phyloP scores from a whole-genome alignment of 2,888 invertebrate genomes.

The Margaritifera margaritifera region DNA sequence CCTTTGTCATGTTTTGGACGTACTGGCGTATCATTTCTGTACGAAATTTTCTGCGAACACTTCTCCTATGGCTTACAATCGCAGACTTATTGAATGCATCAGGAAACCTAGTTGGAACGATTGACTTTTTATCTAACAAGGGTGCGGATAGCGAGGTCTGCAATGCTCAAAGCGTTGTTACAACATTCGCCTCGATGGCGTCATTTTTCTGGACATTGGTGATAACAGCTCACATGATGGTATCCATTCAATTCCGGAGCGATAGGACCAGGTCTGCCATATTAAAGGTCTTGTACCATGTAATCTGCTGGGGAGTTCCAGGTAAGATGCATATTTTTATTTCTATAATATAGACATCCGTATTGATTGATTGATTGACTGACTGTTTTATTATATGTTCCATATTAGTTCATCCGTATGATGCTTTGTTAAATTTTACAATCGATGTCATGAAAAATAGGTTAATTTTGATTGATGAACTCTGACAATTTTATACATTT shows the following conservation, averaged over 20 bases:
- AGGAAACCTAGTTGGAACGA: constrained; percentile 34
- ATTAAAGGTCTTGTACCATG: constrained; percentile 9
- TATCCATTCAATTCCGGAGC: constrained; percentile 7
- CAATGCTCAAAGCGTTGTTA: constrained; percentile 16
- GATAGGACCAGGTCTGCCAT: constrained; percentile 1
- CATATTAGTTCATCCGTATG: no score
- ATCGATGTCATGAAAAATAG: no score
- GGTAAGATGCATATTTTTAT: constrained; percentile 5
- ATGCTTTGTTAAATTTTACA: no score
- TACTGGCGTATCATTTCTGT: constrained; percentile 18
- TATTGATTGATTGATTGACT: no score
- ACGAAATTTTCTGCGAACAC: constrained; percentile 30
- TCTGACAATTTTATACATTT: no score
- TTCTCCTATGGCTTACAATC: constrained; percentile 39
- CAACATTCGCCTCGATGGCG: constrained; percentile 16
- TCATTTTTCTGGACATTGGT: constrained; percentile 23
- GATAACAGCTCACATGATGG: constrained; percentile 13
- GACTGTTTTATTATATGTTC: no score
- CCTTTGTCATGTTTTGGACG: constrained; percentile 35
- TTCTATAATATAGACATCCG: no score
- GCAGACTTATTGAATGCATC: constrained; percentile 35
- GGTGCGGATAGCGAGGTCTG: constrained; percentile 9
- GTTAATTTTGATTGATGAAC: no score
- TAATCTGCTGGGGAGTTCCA: constrained; percentile 17
- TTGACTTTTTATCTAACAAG: neutral